These are phyloP conservation scores for Tylochromis polylepis DNA, from an alignment of 2,113 vertebrate genomes.

Conservation along the genomic window DNA sequence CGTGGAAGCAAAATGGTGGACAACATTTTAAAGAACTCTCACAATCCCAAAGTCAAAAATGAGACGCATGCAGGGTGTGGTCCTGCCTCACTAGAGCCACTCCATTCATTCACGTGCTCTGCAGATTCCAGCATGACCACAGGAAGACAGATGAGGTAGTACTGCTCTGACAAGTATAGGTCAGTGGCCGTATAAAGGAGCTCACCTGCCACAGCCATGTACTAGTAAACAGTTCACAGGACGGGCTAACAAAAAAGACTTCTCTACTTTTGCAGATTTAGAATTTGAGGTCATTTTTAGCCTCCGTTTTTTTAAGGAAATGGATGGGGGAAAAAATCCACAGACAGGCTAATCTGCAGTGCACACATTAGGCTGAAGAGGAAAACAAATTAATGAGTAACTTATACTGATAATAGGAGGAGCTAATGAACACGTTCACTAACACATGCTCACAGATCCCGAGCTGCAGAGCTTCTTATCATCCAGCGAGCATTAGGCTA, in stretches of 20 bases:
- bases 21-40: background rate
- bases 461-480: background rate
- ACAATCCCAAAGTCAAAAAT: background rate
- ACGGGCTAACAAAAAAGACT: background rate
- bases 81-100: background rate
- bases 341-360: background rate
- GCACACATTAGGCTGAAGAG: background rate
- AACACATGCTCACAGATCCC: background rate
- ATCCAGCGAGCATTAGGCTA: background rate
- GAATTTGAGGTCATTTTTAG: background rate
- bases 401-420: background rate
- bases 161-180: background rate
- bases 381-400: conserved; percentile 9
- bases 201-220: background rate
- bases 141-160: background rate
- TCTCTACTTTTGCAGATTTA: background rate
- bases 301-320: background rate
- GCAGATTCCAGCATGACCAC: background rate
- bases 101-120: background rate
- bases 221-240: background rate
- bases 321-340: background rate
- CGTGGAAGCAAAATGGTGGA: background rate
- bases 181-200: background rate
- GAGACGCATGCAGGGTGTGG: background rate
- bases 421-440: background rate